Evolutionary conservation across 2,888 invertebrate species (phyloP), one percentile per base, ranked within the genome.

Genomic region (Latrodectus elegans): DNA sequence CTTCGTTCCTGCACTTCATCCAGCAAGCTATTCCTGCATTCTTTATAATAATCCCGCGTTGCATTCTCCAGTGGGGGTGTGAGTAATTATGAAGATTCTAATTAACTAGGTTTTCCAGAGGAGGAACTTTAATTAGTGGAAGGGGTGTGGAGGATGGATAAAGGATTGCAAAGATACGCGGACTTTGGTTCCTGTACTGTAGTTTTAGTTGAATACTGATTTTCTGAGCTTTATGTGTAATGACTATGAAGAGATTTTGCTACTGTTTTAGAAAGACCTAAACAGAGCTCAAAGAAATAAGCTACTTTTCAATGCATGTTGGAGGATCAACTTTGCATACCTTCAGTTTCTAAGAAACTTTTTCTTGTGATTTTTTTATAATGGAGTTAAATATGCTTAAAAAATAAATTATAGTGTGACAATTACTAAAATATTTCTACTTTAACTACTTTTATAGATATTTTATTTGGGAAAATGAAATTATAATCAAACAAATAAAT

Each of bases 11-110:
- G 22, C 74, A n/a, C 72, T 68, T 64, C 64, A 38, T 67, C 55
- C 84, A 10, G 26, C 49, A 38, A 38, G 38, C 38, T 38, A 38
- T 65, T 53, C 26, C 76, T n/a, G 77, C 86, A 86, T 86, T 86
- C 86, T 86, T 86, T 86, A 86, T 86, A 86, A 86, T 86, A 86
- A 86, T 87, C 79, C 85, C 74, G 75, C 70, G 82, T 83, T 60
- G 82, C 87, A 87, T 74, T 87, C 82, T 78, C 82, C 87, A 87
- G 87, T 52, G 74, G 78, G 72, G 68, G 87, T 82, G 87, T 87
- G 82, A 82, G 82, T 87, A 82, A 87, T 87, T 87, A 87, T 78
- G 72, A 78, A 53, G 49, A 73, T 72, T 49, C 78, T 87, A 87
- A 87, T 87, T 87, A 87, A 87, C 82, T 87, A 78, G 81, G 77